Evolutionary conservation across 2,888 invertebrate species (phyloP), one percentile per base, ranked within the genome.

Genomic region (Synanthedon andrenaeformis): DNA sequence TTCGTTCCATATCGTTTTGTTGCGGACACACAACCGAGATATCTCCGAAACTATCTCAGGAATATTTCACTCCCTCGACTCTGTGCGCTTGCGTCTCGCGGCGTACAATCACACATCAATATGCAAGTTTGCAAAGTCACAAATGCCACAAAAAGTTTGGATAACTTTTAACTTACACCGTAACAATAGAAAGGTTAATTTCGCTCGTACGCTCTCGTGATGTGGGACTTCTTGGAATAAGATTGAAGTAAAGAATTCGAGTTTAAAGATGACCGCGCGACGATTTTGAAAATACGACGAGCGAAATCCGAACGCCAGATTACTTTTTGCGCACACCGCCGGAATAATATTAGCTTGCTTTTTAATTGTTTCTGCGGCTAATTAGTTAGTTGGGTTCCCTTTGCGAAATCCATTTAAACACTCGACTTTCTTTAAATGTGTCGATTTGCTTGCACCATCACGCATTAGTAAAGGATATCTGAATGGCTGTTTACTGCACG

Each of bases 261-360:
- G 65, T 70, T 67, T 70, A 70, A 66, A 79, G 76, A 79, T 74
- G 77, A 69, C 67, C 70, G 68, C 69, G 78, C 72, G 70, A 72
- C 75, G 79, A 79, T 84, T 85, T 84, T 82, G 76, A 82, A 86
- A 83, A 83, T 85, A 84, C 84, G 78, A 82, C 74, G 79, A 80
- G 80, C 69, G 80, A 83, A 83, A 79, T 76, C 67, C 68, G 71
- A 76, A 74, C 76, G 71, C 67, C 72, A 64, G 72, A 78, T 78
- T 71, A 69, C 76, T 82, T 86, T 85, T 84, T 83, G 80, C 67
- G 62, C 65, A 61, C 62, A 62, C 68, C 60, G 62, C 63, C 63
- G 69, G 70, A 72, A 74, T 72, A 73, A 73, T 79, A 60, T 59
- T 60, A 76, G 76, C 69, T 66, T 63, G 65, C 62, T 71, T 49